Evolutionary conservation across 2,888 invertebrate species (phyloP), one percentile per base, ranked within the genome.

Genomic region (Agonopterix arenella): DNA sequence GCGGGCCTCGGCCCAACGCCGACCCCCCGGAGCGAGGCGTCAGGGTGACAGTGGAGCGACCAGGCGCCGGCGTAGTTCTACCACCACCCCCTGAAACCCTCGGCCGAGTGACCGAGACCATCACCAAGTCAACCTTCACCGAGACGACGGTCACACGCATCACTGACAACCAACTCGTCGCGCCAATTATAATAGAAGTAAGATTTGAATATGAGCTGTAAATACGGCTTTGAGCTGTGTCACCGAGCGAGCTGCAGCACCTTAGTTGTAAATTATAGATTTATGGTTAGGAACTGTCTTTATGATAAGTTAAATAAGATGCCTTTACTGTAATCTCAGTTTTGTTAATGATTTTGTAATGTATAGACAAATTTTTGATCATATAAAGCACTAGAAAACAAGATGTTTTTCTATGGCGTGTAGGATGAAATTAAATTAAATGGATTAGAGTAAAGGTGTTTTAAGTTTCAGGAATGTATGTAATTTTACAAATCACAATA

Each of bases 111-210:
- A 97, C 97, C 65, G 97, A 97, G 91, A 96, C 95, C 84, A 96
- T 97, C 91, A 97, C 97, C 84, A 97, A 97, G 93, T 96, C 97
- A 78, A 97, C 97, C 65, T 95, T 97, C 91, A 97, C 97, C 75
- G 97, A 97, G 91, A 97, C 97, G 61, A 96, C 96, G 65, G 97
- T 97, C 90, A 97, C 97, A 66, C 92, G 97, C 77, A 93, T 97
- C 89, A 97, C 97, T 70, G 96, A 97, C 90, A 97, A 97, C 91
- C 93, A 94, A 82, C 93, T 96, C 90, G 92, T 93, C 83, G 93
- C 92, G 84, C 95, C 96, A 73, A 91, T 96, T 84, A 94, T 96
- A 86, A 93, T 94, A 80, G 97, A 97, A 96, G 97, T 97, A 83
- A 88, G 86, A 70, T 58, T 49, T 53, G 28, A n/a, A 28, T 38